phyloP scores from a whole-genome alignment of 2,113 vertebrate species.

The Thamnophis sirtalis region DNA sequence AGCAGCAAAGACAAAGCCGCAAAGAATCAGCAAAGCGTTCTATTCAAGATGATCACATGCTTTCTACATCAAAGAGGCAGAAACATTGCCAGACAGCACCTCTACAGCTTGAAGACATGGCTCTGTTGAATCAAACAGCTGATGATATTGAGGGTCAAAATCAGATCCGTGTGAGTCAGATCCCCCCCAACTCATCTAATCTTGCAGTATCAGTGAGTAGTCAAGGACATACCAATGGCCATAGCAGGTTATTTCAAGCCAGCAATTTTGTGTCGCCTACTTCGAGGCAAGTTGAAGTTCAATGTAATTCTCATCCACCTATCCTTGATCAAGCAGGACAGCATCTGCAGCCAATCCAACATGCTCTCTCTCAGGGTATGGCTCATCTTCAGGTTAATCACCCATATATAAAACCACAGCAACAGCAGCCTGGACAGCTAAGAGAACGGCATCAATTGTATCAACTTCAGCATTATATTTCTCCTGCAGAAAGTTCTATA shows the following conservation, averaged over 20 bases:
- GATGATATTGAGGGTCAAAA: slow-evolving; percentile 76
- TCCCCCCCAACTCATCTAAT: slow-evolving; percentile 77
- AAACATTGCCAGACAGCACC: slow-evolving; percentile 79
- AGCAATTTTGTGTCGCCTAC: slow-evolving; percentile 79
- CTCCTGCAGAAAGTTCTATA: slow-evolving; percentile 77
- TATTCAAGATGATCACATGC: slow-evolving; percentile 84
- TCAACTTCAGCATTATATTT: slow-evolving; percentile 87
- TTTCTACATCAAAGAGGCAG: slow-evolving; percentile 86
- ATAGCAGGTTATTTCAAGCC: slow-evolving; percentile 79
- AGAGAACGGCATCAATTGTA: slow-evolving; percentile 86
- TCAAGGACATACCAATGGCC: slow-evolving; percentile 72
- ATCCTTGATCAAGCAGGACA: slow-evolving; percentile 76
- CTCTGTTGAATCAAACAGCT: slow-evolving; percentile 59
- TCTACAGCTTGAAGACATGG: slow-evolving; percentile 81
- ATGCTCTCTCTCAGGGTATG: slow-evolving; percentile 72
- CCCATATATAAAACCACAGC: slow-evolving; percentile 82
- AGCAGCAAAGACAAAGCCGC: slow-evolving; percentile 75
- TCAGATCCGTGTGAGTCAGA: slow-evolving; percentile 81
- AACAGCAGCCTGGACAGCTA: slow-evolving; percentile 77
- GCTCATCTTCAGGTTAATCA: slow-evolving; percentile 83
- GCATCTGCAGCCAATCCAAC: slow-evolving; percentile 81
- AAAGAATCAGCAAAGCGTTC: slow-evolving; percentile 89
- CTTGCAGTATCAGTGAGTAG: slow-evolving; percentile 73
- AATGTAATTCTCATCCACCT: slow-evolving; percentile 77
- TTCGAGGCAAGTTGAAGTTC: slow-evolving; percentile 79